These are phyloP conservation scores for honey bee (Apis mellifera) DNA, from an alignment of 1,140 invertebrate species.

Conservation along the genomic window Amel_HAv3.1 CM009933.2:3267501-3268000, in stretches of 20 bases:
- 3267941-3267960: constrained; percentile 17
- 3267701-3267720: neutral
- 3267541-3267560: constrained; percentile 36
- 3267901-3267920: neutral
- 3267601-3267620: constrained; percentile 3
- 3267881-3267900: neutral
- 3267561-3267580: neutral
- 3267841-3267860: neutral
- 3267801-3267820: neutral
- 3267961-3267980: neutral
- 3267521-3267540: constrained; percentile 4
- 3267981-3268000: neutral
- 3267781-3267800: constrained; percentile 22
- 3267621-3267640: constrained; percentile 45
- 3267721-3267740: constrained; percentile 9
- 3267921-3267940: constrained; percentile 21
- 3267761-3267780: constrained; percentile 5
- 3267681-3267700: neutral
- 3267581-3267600: constrained; percentile 34
- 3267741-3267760: constrained; percentile 17
- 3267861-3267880: neutral
- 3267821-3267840: neutral
- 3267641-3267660: constrained; percentile 26
- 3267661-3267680: neutral
- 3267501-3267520: neutral